Evolutionary conservation across 2,888 invertebrate species (phyloP), one percentile per base, ranked within the genome.

Genomic region (Drosophila macrospina): DNA sequence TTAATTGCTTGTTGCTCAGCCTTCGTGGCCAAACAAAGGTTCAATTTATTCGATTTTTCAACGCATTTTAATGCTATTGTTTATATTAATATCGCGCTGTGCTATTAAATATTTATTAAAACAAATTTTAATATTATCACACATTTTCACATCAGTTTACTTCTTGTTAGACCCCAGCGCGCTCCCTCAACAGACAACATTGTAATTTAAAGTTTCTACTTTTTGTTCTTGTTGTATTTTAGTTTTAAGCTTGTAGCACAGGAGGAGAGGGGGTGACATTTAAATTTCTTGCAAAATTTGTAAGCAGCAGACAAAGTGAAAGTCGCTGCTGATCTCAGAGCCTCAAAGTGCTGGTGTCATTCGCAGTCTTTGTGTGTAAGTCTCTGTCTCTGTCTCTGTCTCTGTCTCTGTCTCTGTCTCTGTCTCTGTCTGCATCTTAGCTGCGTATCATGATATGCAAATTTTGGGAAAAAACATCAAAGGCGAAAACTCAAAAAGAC

Each of bases 391-490:
- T n/a, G n/a, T n/a, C n/a, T n/a, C n/a, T n/a, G n/a, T n/a, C n/a
- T n/a, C n/a, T n/a, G n/a, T n/a, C n/a, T n/a, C n/a, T n/a, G n/a
- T n/a, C n/a, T n/a, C n/a, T n/a, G n/a, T n/a, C n/a, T n/a, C n/a
- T n/a, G 26, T 61, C 52, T 52, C 36, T 57, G 66, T 55, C 51
- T 55, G 56, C 50, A 62, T 69, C 65, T 79, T 80, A 63, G 66
- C 56, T 63, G 74, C 74, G 81, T 88, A 84, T 84, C 83, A 84
- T 88, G 86, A 88, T 86, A 84, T 84, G 83, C 83, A 88, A 84
- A 84, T 84, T 82, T 71, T 51, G 48, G 48, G 44, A 65, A 55
- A 65, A 64, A 82, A 84, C 83, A 84, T 84, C 83, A 84, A 84
- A 84, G 88, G 80, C 83, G 52, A 82, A 72, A 74, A 77, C 88